A percentile compares a stretch with the other conserved stretches of the same genome.
Conservation (phyloP, 2,888 invertebrate genomes). For the Brachyptera putata region DNA sequence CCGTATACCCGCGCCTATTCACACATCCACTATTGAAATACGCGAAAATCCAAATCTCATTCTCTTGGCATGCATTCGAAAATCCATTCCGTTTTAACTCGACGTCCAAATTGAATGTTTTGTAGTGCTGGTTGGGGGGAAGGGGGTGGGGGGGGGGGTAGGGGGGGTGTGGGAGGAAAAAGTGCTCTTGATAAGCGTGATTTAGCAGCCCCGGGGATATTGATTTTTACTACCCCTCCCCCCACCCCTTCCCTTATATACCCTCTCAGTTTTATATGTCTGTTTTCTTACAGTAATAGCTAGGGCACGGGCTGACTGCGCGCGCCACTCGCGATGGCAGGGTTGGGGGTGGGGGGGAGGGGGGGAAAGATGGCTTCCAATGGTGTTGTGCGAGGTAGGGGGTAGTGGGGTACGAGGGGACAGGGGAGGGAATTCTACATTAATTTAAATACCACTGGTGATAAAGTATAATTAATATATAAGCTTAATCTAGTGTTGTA, state of each 20-base stretch:
- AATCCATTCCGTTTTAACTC: conserved; percentile 58
- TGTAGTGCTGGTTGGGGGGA: conserved; percentile 46
- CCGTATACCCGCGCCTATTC: too few species aligned
- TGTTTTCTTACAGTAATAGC: conserved; percentile 55
- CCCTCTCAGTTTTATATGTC: conserved; percentile 52
- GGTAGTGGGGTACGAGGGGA: conserved; percentile 15
- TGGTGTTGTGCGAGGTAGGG: conserved; percentile 29
- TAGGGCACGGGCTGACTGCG: conserved; percentile 43
- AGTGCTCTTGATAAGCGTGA: conserved; percentile 59
- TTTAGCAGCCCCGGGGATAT: conserved; percentile 70
- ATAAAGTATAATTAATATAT: conserved; percentile 16
- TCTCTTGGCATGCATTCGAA: conserved; percentile 50
- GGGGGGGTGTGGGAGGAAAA: conserved; percentile 41
- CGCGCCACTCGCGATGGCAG: conserved; percentile 44
- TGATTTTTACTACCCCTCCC: conserved; percentile 43
- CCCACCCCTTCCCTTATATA: conserved; percentile 41
- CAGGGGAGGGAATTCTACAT: conserved; percentile 14
- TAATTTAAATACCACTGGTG: conserved; percentile 29
- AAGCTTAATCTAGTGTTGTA: conserved; percentile 10
- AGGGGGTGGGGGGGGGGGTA: conserved; percentile 32
- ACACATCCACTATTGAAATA: conserved; percentile 36
- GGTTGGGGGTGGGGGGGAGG: conserved; percentile 23
- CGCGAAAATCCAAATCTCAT: conserved; percentile 43
- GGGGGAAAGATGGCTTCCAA: conserved; percentile 33
- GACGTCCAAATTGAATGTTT: conserved; percentile 58